Base-by-base conservation (phyloP, 2,888 invertebrate genomes). In the Elegia similella region DNA sequence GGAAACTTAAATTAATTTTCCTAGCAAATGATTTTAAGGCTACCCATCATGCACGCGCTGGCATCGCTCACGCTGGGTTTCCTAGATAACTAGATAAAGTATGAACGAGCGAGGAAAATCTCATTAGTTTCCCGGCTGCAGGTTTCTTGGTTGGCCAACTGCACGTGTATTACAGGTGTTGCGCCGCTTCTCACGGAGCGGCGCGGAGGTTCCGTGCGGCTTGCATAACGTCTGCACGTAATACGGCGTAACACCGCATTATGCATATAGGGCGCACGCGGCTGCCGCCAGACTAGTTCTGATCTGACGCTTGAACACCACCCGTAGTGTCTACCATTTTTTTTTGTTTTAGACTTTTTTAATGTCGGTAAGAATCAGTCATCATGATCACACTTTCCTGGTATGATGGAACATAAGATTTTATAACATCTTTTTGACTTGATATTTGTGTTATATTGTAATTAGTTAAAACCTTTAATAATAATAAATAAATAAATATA, bases 201-300 rank as follows among this genome's bases (percentile, higher is more conserved):
- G 74, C 68, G 77, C 38, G 38, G n/a, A 23, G 84, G 84, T 86
- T 82, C 82, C 81, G 69, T 75, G 73, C 64, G 5, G 73, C 83
- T 88, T 89, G 85, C 88, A 81, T 86, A 88, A 88, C 81, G 77
- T 74, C 65, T 73, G 69, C 75, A 86, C 86, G 89, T 89, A 88
- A 89, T 78, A 70, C 80, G 75, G 81, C 79, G 88, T 88, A 88
- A 89, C 80, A 80, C 71, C 75, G 72, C 76, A 84, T 86, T 88
- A 86, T 83, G 83, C 82, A 89, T 88, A 82, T 88, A 83, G 86
- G 86, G 75, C 88, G 79, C 80, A 75, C 77, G 48, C 48, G n/a
- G 16, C 16, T 23, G 47, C 48, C 15, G 42, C 48, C 17, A 50
- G 32, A 30, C 32, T 34, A 50, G 50, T 34, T 50, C 16, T 30